Evolutionary conservation across 2,797 vertebrate species (phyloP).

Genomic region (Tadarida brasiliensis): DNA sequence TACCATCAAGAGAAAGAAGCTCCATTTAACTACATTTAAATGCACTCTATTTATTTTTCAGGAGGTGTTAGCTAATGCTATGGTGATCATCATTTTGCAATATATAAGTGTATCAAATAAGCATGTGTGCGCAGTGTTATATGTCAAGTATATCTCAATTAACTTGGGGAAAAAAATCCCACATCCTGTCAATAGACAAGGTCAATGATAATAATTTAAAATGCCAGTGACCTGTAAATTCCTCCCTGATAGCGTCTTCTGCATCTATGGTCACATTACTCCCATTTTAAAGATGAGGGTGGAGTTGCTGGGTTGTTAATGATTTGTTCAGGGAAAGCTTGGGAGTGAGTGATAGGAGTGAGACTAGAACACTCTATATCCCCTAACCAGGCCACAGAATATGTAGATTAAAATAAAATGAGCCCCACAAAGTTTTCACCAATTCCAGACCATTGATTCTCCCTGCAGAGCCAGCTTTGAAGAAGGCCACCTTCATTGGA

Average conservation of each 20-base stretch:
- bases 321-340: background rate
- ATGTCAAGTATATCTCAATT: background rate
- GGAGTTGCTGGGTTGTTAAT: background rate
- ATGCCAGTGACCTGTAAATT: background rate
- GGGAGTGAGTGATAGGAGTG: background rate
- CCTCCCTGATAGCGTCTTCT: background rate
- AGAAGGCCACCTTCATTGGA: background rate
- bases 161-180: background rate
- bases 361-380: background rate
- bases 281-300: background rate
- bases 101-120: too few relatives aligned
- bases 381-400: rapidly evolving
- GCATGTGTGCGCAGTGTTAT: too few relatives aligned
- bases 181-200: background rate
- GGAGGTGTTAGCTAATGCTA: background rate
- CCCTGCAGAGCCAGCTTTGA: background rate
- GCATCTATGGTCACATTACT: background rate
- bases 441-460: background rate
- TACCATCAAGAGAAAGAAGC: background rate
- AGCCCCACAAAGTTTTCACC: background rate
- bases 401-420: background rate
- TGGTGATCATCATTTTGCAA: background rate
- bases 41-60: background rate
- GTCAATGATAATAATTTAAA: background rate
- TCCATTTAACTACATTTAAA: background rate